Evolutionary conservation across 2,888 invertebrate genomes (phyloP).

Genomic region (Tipula unca): DNA sequence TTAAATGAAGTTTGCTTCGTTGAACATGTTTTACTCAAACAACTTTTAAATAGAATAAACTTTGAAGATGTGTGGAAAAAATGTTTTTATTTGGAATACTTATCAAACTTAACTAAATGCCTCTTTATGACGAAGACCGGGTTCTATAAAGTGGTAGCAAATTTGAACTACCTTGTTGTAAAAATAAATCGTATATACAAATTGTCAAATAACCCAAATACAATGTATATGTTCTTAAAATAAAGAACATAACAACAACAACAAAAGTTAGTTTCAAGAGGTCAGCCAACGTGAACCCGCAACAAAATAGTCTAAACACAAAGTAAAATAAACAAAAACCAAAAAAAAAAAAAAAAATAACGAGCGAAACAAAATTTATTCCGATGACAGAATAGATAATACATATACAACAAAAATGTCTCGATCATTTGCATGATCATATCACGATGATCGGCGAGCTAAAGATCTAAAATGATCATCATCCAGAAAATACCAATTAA

Average conservation of each 20-base stretch:
- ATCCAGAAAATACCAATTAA: neutral
- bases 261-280: neutral
- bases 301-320: neutral
- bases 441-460: neutral
- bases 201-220: neutral
- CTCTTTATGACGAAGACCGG: too few relatives aligned
- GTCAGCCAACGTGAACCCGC: slow-evolving; percentile 15
- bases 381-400: slow-evolving; percentile 14
- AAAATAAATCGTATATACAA: neutral
- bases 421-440: neutral
- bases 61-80: too few relatives aligned
- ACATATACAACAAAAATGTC: neutral
- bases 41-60: too few relatives aligned
- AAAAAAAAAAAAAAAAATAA: neutral
- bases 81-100: too few relatives aligned
- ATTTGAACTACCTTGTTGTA: too few relatives aligned
- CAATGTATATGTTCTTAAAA: neutral
- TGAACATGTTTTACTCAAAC: too few relatives aligned
- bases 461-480: neutral
- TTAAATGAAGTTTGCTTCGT: too few relatives aligned
- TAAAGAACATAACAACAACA: neutral
- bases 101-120: too few relatives aligned
- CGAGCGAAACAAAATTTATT: neutral
- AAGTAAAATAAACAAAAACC: too few relatives aligned
- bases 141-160: too few relatives aligned